Evolutionary conservation across 2,797 vertebrate species (phyloP).

Genomic region (Leptatherina wallacei): DNA sequence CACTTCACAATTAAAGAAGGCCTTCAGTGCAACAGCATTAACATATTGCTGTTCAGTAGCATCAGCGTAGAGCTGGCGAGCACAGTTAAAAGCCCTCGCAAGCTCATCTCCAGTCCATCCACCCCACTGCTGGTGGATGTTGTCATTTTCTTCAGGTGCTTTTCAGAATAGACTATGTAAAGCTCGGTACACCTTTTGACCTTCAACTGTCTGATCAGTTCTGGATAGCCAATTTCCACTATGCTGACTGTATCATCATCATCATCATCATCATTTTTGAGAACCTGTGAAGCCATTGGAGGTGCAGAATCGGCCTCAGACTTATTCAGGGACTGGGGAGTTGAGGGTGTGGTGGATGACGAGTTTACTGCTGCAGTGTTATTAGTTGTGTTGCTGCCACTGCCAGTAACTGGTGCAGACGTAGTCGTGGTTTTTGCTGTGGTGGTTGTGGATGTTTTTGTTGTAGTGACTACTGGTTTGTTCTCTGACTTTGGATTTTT

Average conservation of each 20-base stretch:
- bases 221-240: conserved; percentile 76
- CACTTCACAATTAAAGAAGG: neutral
- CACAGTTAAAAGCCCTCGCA: conserved; percentile 31
- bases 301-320: conserved; percentile 10
- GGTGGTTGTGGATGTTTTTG: neutral
- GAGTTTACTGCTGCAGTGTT: conserved; percentile 9
- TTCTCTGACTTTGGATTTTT: conserved; percentile 13
- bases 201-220: conserved; percentile 75
- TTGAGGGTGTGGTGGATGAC: neutral
- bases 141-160: conserved; percentile 52
- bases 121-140: conserved; percentile 32
- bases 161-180: conserved; percentile 72
- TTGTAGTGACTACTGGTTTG: neutral
- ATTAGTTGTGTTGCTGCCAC: conserved; percentile 32
- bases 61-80: conserved; percentile 39
- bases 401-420: neutral
- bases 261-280: conserved; percentile 34
- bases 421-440: neutral
- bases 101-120: conserved; percentile 20
- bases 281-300: neutral
- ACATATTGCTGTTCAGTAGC: conserved; percentile 51
- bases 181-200: conserved; percentile 68
- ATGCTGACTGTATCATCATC: conserved; percentile 70
- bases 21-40: conserved; percentile 42
- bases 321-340: neutral